Percentiles rank a stretch among this genome's conserved stretches.
Evolutionary conservation across 2,113 vertebrate genomes (phyloP).

Genomic region (Sinosuthora webbiana): DNA sequence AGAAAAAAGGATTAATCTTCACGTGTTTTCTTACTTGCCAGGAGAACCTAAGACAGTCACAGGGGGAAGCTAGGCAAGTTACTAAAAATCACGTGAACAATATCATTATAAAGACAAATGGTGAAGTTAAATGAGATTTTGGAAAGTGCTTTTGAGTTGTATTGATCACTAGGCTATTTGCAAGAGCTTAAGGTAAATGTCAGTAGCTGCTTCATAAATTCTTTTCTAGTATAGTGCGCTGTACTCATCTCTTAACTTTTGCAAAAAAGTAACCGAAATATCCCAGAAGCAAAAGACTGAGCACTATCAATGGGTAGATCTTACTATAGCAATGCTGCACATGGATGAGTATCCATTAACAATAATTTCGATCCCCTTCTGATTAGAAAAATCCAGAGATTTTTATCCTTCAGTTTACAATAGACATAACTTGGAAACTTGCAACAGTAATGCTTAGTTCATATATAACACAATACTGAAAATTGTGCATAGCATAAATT

Average conservation of each 20-base stretch:
- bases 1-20: fast-evolving
- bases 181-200: fast-evolving
- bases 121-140: not conserved
- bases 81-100: fast-evolving
- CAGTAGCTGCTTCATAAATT: fast-evolving
- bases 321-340: fast-evolving
- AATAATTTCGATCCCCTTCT: fast-evolving
- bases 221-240: fast-evolving
- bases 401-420: fast-evolving
- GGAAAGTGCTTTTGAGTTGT: fast-evolving
- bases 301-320: not conserved
- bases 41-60: not conserved
- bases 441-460: fast-evolving
- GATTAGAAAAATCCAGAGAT: fast-evolving
- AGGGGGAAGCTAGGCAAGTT: not conserved
- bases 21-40: not conserved
- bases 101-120: not conserved
- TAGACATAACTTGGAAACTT: fast-evolving
- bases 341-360: fast-evolving
- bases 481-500: fast-evolving
- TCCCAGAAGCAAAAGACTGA: fast-evolving
- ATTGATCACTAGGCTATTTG: fast-evolving
- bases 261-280: fast-evolving
- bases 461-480: fast-evolving
- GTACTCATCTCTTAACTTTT: fast-evolving